phyloP scores from a whole-genome alignment of 2,888 invertebrate species.

The Himalopsyche tibetana region DNA sequence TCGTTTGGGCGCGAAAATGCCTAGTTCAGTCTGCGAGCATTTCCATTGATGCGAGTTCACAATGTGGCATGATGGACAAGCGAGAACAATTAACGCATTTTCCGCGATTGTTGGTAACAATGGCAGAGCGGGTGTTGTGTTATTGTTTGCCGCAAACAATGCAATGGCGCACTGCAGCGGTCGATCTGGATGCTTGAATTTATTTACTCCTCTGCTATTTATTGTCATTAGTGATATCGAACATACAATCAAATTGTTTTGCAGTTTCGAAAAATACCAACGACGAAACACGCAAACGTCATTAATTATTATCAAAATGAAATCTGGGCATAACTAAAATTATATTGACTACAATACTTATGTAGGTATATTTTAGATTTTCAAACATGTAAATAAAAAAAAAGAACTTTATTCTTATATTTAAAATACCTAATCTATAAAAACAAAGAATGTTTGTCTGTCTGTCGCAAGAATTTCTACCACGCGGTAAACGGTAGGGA shows the following conservation, averaged over 20 bases:
- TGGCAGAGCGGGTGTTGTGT: slow-evolving; percentile 54
- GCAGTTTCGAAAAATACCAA: background rate
- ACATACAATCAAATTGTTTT: background rate
- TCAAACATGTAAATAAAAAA: too few relatives aligned
- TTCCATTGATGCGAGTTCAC: slow-evolving; percentile 47
- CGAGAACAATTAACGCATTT: slow-evolving; percentile 66
- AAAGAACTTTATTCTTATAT: too few relatives aligned
- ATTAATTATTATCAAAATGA: too few relatives aligned
- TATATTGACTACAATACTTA: too few relatives aligned
- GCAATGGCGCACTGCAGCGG: slow-evolving; percentile 61
- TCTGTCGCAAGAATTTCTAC: too few relatives aligned
- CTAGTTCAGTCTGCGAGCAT: slow-evolving; percentile 4
- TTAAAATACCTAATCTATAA: too few relatives aligned
- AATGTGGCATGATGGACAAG: slow-evolving; percentile 63
- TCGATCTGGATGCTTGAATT: slow-evolving; percentile 61
- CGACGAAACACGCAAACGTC: too few relatives aligned
- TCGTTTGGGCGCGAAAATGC: slow-evolving; percentile 48
- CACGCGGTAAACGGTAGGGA: too few relatives aligned
- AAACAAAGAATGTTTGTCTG: too few relatives aligned
- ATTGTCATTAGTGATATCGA: slow-evolving; percentile 61
- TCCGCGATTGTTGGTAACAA: slow-evolving; percentile 63
- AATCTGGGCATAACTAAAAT: too few relatives aligned
- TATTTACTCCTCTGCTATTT: slow-evolving; percentile 62
- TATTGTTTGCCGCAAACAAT: slow-evolving; percentile 63
- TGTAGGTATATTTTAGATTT: too few relatives aligned